Base-by-base conservation (phyloP, 2,888 invertebrate genomes). In the Halictus ligatus region DNA sequence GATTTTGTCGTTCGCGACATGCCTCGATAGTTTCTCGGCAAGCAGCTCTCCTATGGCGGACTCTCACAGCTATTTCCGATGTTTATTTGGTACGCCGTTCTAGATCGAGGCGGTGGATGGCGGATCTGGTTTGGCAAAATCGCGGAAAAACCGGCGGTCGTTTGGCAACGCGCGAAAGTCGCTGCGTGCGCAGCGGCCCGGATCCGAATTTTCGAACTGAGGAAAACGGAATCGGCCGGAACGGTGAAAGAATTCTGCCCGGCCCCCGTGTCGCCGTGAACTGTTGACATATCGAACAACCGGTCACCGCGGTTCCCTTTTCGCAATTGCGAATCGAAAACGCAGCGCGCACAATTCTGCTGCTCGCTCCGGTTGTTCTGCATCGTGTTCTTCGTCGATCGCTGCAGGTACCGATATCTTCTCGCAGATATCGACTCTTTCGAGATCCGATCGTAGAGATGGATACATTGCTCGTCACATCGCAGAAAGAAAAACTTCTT, bases 81-180 rank as follows among this genome's bases (percentile, higher is more conserved):
- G 84, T 85, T 88, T 90, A 81, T 81, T 86, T 84, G 88, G 84
- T 88, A 81, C 81, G 74, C 69, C 81, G 88, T 67, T 86, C 90
- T 85, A 89, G 87, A 88, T 90, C 84, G 83, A 89, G 72, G 35
- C 69, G 40, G 40, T 40, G 69, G 69, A 75, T 18, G 85, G 83
- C 78, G 86, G 85, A 82, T 88, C 85, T 71, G 82, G 74, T 89
- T 85, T 83, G 89, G 87, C 89, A 84, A 81, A 90, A 90, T 87
- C 82, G 80, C 87, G 89, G 90, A 89, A 90, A 90, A 83, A 81
- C 80, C 18, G 64, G 15, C 50, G 64, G 58, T 83, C 77, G 78
- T 76, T 87, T 83, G 87, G 86, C 86, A 87, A 78, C 83, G 78
- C 15, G 80, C 83, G 86, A 86, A 82, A 86, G 78, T 84, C 18